Base-by-base conservation (phyloP, 2,113 vertebrate genomes). In the Atlantisia rogersi region DNA sequence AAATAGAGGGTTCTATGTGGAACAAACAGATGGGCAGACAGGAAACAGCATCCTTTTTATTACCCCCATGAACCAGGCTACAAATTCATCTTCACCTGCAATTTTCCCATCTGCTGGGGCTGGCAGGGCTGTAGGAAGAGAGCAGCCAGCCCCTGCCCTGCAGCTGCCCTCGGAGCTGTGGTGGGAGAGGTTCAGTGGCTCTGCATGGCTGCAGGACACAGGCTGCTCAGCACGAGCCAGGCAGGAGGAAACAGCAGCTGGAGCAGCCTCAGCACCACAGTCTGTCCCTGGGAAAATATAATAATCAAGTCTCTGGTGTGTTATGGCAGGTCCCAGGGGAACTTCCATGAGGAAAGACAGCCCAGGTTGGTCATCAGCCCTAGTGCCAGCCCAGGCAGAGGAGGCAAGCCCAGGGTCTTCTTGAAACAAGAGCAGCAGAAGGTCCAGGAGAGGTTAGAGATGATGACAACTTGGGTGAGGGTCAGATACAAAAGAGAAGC, bases 81-180 rank as follows among this genome's bases (percentile, higher is more conserved):
- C n/a, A 58, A 59, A 74, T 40, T 46, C 63, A 16, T n/a, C 50
- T 90, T 97, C 94, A 98, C 98, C 97, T 89, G 98, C 90, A 11
- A 98, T 98, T 95, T 94, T 98, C 62, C 98, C 98, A 39, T 97
- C 95, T 2, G 75, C 73, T 22, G 97, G 93, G 39, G 82, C 86
- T 1, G 56, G 35, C 1, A 37, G 63, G 74, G 52, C 2, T 15
- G n/a, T 12, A 40, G 94, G 78, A 46, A 55, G 70, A 21, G 96
- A 91, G 82, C 87, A 90, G 77, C 63, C 6, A 29, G 65, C 20
- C 21, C 42, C 44, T 44, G 87, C 35, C 65, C 86, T 75, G 78
- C 86, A 86, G 82, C 44, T 22, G 3, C 82, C 48, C 60, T 94
- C 95, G 5, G 18, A 40, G 67, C 67, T 70, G 56, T 22, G 85